Base-by-base conservation (phyloP, 2,113 vertebrate species). In the Actenoides hombroni region DNA sequence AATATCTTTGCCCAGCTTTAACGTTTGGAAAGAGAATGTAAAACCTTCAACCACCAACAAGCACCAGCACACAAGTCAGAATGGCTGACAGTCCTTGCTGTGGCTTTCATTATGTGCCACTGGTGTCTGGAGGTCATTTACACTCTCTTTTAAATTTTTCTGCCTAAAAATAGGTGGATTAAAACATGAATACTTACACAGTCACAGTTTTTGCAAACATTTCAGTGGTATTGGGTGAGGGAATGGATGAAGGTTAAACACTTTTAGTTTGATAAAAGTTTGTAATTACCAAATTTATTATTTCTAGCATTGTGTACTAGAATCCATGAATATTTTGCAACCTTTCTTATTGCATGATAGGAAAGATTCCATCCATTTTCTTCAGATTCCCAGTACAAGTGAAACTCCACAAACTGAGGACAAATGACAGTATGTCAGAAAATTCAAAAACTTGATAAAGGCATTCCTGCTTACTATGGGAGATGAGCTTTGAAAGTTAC, bases 271-370 rank as follows among this genome's bases (percentile, higher is more conserved):
- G 14, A 29, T 33, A 77, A 73, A 64, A 2, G 1, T 61, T 76
- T 82, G 6, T 16, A 59, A 59, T 71, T 54, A 25, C 6, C 6
- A 49, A 51, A 54, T 31, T 6, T 56, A 56, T 6, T 29, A 31
- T 75, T 81, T 75, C 10, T 37, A 68, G 10, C 5, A 46, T 19
- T 59, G 7, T 57, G 6, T 65, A 28, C 11, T 64, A 21, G 2
- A 25, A 63, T 68, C 13, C 4, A 9, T 59, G 4, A n/a, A 29
- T 42, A 76, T 46, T 56, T 88, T 77, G 21, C 33, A 73, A 8
- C 1, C 0, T 56, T 57, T 82, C 11, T 67, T 82, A 15, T 14
- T 29, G 9, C 2, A 1, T 19, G 3, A 37, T 57, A 11, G 37
- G 5, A 92, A 92, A 42, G 6, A 64, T 60, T 64, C 16, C 82